A percentile compares a stretch with the other conserved stretches of the same genome.
These are phyloP conservation scores for Neolamprologus multifasciatus DNA, from an alignment of 2,797 vertebrate genomes.

Conservation along the genomic window DNA sequence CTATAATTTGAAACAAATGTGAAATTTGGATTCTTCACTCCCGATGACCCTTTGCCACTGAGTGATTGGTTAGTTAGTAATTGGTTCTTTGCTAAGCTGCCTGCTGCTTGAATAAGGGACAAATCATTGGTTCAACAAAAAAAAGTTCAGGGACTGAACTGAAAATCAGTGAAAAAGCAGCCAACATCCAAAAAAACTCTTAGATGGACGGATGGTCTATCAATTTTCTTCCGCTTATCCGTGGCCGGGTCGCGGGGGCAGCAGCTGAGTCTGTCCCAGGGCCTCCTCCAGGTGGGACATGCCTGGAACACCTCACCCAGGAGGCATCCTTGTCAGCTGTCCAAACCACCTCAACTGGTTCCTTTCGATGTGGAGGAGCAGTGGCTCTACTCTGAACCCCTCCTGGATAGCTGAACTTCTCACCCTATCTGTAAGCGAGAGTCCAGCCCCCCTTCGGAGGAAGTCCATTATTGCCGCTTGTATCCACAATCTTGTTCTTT, in stretches of 20 bases:
- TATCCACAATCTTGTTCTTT: accelerated
- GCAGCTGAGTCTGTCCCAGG: accelerated
- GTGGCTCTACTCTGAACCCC: accelerated
- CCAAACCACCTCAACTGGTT: accelerated
- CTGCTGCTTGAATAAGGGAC: accelerated
- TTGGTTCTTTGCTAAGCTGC: not conserved
- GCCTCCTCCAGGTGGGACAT: not conserved
- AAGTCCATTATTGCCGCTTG: not conserved
- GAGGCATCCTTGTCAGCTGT: accelerated
- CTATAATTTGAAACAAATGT: accelerated
- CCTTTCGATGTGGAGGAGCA: not conserved
- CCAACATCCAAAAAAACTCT: accelerated
- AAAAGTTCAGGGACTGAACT: accelerated
- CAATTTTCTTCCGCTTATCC: accelerated
- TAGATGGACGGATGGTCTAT: accelerated
- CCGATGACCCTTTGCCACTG: accelerated
- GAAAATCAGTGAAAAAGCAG: not conserved
- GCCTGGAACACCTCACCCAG: not conserved
- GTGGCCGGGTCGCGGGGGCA: accelerated
- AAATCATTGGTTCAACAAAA: not conserved
- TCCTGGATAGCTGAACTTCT: accelerated
- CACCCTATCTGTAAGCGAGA: accelerated
- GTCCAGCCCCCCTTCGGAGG: accelerated
- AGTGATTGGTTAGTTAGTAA: not conserved
- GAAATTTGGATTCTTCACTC: not conserved